phyloP scores from a whole-genome alignment of 2,888 invertebrate genomes.

The Brenthis ino region DNA sequence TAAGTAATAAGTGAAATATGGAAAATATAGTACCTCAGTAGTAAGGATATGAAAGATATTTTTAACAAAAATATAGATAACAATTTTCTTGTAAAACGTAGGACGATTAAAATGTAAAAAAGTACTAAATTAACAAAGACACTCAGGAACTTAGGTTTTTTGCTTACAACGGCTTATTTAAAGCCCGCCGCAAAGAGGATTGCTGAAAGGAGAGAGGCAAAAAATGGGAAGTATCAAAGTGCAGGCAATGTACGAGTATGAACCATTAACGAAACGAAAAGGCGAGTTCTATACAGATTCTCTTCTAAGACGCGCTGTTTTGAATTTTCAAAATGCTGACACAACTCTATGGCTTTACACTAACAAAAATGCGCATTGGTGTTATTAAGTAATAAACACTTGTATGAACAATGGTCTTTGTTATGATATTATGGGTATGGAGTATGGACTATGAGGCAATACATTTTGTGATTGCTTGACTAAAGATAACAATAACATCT shows the following conservation, averaged over 20 bases:
- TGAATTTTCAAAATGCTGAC: slow-evolving; percentile 15
- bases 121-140: slow-evolving; percentile 23
- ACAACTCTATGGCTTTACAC: not conserved
- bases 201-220: slow-evolving; percentile 27
- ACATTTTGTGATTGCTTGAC: not conserved
- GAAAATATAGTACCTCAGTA: no score
- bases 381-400: slow-evolving; percentile 15
- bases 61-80: not conserved
- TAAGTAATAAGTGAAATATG: no score
- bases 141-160: slow-evolving; percentile 29
- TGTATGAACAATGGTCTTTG: slow-evolving; percentile 17
- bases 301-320: slow-evolving; percentile 1
- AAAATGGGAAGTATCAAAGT: slow-evolving; percentile 18
- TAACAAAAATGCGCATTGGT: slow-evolving; percentile 11
- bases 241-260: slow-evolving; percentile 14
- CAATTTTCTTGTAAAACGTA: not conserved
- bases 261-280: slow-evolving; percentile 21
- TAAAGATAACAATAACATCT: not conserved
- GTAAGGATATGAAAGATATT: no score
- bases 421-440: not conserved
- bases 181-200: slow-evolving; percentile 41
- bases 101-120: slow-evolving; percentile 9
- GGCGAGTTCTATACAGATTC: not conserved
- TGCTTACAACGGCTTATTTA: slow-evolving; percentile 34
- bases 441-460: slow-evolving; percentile 7